phyloP scores from a whole-genome alignment of 2,888 invertebrate genomes.

The Tillus elongatus region DNA sequence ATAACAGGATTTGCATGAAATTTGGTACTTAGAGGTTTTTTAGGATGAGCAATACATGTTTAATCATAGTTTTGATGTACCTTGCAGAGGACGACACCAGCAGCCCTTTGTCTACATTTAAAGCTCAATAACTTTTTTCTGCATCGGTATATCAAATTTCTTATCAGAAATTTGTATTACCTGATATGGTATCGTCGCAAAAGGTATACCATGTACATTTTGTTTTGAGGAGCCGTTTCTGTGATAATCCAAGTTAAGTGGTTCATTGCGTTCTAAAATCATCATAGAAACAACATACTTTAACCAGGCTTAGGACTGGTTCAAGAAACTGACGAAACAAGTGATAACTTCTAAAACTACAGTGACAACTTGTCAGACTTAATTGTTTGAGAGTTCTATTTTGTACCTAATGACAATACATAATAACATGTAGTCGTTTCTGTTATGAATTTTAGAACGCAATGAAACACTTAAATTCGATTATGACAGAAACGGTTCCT shows the following conservation, averaged over 20 bases:
- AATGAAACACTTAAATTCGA: too few relatives aligned
- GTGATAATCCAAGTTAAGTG: background rate
- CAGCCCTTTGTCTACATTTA: background rate
- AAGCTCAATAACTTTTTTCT: background rate
- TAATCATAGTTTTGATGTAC: background rate
- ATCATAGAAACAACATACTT: too few relatives aligned
- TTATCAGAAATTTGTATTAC: background rate
- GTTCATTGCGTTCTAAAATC: background rate
- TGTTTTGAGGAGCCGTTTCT: conserved; percentile 1
- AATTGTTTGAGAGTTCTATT: too few relatives aligned
- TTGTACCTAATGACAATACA: too few relatives aligned
- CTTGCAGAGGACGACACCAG: background rate
- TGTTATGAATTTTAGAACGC: too few relatives aligned
- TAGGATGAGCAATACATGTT: background rate
- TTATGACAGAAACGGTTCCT: too few relatives aligned
- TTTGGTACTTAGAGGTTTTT: background rate
- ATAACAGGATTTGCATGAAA: background rate
- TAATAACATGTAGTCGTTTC: too few relatives aligned
- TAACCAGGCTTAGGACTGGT: too few relatives aligned
- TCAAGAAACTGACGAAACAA: too few relatives aligned
- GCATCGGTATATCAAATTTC: background rate
- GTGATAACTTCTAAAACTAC: too few relatives aligned
- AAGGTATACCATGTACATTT: background rate
- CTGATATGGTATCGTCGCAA: background rate
- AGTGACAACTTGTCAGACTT: too few relatives aligned